A percentile compares a stretch with the other conserved stretches of the same genome.
phyloP scores from a whole-genome alignment of 2,113 vertebrate genomes.

The Picathartes gymnocephalus region DNA sequence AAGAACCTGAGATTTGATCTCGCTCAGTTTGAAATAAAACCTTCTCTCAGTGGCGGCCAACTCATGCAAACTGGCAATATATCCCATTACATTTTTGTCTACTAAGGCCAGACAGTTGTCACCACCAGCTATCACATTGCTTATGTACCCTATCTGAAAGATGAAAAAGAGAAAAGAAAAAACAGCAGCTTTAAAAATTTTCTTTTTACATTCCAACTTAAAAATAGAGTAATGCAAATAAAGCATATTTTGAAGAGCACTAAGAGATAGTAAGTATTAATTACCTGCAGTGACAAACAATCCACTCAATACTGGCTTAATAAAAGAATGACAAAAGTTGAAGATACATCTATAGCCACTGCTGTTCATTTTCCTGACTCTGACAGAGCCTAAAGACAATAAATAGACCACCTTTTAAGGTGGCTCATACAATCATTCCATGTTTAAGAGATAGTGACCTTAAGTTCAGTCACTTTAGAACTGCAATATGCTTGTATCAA shows the following conservation, averaged over 20 bases:
- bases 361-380: background rate
- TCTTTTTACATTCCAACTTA: background rate
- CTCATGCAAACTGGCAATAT: constrained; percentile 92
- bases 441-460: background rate
- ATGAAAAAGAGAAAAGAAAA: background rate
- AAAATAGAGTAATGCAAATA: background rate
- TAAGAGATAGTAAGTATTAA: background rate
- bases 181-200: background rate
- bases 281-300: background rate
- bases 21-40: constrained; percentile 88
- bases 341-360: background rate
- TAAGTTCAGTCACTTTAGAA: background rate
- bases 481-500: background rate
- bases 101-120: constrained; percentile 79
- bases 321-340: background rate
- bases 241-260: background rate
- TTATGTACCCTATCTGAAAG: constrained; percentile 90
- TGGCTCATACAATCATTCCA: background rate
- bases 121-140: constrained; percentile 85
- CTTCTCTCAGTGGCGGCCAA: constrained; percentile 88
- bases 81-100: constrained; percentile 91
- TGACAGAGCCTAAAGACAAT: background rate
- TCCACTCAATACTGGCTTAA: background rate
- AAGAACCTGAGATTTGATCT: constrained; percentile 85
- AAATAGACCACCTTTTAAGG: background rate